Evolutionary conservation across 1,140 invertebrate genomes (phyloP).

Genomic region (Achatina immaculata): DNA sequence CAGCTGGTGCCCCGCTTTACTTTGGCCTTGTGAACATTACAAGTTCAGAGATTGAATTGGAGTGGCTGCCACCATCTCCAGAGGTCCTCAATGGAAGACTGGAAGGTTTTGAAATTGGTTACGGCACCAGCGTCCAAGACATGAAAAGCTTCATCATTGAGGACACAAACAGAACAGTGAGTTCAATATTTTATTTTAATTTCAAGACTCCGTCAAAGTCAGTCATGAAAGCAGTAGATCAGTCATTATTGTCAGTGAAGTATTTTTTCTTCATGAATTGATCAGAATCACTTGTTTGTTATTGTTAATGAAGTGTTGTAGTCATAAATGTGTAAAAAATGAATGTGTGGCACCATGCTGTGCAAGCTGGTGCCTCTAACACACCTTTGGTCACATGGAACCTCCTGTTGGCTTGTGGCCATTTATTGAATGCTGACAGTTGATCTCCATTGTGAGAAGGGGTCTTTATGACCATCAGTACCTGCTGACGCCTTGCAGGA

Average conservation of each 20-base stretch:
- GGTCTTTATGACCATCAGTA: no score
- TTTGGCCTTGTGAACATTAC: constrained; percentile 43
- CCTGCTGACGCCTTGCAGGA: no score
- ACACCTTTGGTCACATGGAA: no score
- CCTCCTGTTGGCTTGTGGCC: no score
- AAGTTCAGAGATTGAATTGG: constrained; percentile 47
- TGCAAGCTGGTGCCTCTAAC: no score
- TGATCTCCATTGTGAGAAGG: no score
- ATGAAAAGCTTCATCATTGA: constrained; percentile 43
- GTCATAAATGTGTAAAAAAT: no score
- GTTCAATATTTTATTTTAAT: constrained; percentile 1
- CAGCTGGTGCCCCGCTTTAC: constrained; percentile 46
- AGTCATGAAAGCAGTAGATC: not conserved
- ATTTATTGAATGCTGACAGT: no score
- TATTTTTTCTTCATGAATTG: not conserved
- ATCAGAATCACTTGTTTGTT: no score
- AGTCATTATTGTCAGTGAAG: not conserved
- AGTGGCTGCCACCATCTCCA: constrained; percentile 46
- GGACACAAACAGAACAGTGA: constrained; percentile 48
- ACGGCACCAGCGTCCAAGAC: constrained; percentile 35
- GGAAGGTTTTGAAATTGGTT: constrained; percentile 50
- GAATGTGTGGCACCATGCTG: no score
- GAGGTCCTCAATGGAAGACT: constrained; percentile 49
- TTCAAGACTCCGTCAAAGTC: not conserved
- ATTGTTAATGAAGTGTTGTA: no score